Evolutionary conservation across 2,797 vertebrate species (phyloP).

Genomic region (Notolepis coatsorum): DNA sequence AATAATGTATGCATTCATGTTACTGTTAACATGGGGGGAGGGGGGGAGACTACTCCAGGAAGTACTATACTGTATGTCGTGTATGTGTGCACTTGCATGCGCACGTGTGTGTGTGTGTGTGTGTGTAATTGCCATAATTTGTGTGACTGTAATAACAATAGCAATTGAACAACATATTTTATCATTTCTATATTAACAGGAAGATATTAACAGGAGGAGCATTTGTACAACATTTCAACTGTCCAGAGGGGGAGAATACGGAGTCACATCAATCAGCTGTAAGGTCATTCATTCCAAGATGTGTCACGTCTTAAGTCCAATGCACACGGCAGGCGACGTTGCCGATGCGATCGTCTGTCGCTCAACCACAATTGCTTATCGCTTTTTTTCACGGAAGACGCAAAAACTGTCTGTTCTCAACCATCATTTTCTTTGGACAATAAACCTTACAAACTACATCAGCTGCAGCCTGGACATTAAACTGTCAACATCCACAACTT

Average conservation of each 20-base stretch:
- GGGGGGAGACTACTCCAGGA: no score
- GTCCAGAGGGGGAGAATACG: constrained; percentile 79
- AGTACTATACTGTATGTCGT: neutral
- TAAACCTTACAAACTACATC: no score
- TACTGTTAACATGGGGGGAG: neutral
- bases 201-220: constrained; percentile 83
- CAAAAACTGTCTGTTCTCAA: no score
- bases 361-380: no score
- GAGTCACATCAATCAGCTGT: constrained; percentile 86
- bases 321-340: no score
- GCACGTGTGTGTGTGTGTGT: neutral
- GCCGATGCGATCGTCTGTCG: no score
- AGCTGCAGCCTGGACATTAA: no score
- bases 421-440: no score
- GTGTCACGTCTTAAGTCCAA: neutral
- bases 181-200: constrained; percentile 70
- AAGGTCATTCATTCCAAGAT: constrained; percentile 39
- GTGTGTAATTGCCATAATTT: neutral
- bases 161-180: neutral
- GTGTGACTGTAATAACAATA: neutral
- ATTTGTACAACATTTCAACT: constrained; percentile 80
- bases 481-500: no score
- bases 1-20: neutral
- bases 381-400: neutral
- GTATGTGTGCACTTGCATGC: neutral